Evolutionary conservation across 2,797 vertebrate species (phyloP), one percentile per base, ranked within the genome.

Genomic region (Gorsachius magnificus): DNA sequence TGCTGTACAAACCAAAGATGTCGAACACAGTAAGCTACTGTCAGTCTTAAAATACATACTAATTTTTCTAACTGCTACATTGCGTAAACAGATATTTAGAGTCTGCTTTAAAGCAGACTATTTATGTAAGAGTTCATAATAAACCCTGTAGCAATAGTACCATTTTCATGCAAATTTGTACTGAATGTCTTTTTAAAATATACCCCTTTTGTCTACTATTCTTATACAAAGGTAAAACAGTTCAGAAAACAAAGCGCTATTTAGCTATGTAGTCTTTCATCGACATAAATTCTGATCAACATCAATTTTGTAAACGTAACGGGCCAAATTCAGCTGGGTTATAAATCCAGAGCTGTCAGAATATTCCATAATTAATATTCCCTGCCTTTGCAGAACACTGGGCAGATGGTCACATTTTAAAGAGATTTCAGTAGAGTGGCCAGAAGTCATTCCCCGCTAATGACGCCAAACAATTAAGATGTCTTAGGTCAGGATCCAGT

Each of bases 61-160:
- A 61, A 65, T 50, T 87, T 90, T 87, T 93, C 70, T 86, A 86
- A 72, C 83, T 75, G 66, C 81, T 91, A 17, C 31, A 64, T 33
- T 83, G 81, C 83, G 93, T 84, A 94, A 95, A 95, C 56, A 88
- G 68, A 54, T 87, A 83, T 94, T 96, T 82, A 76, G 65, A 87
- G 61, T 35, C 70, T 71, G 33, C 70, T 89, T 93, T 89, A 95
- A 94, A 74, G 60, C 61, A 76, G 93, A 90, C 66, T 92, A 89
- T 95, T 96, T 93, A 87, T 71, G 3, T 84, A 95, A 90, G 41
- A 20, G 53, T 41, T 93, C 69, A 65, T 77, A 89, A 93, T 38
- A 79, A 61, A 70, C 36, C 48, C 41, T 87, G 72, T 66, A 89
- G 71, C 75, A 92, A 75, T 63, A 89, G 75, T n/a, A 84, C 15